Evolutionary conservation across 23 tunicate genomes (phyloP).

Genomic region (Styela clava): DNA sequence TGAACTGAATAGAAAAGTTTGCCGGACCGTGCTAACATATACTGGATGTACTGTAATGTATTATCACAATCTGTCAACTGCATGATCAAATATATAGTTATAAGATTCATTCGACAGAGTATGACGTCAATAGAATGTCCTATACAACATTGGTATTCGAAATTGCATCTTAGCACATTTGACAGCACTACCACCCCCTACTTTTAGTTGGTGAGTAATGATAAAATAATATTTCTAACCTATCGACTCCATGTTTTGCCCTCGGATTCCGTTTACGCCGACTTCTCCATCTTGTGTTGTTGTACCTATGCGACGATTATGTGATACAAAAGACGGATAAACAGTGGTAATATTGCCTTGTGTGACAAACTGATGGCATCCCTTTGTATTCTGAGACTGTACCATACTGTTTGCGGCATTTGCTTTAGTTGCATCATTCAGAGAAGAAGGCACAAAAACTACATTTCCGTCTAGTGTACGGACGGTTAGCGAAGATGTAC

Average conservation of each 20-base stretch:
- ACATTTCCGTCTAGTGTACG: not conserved
- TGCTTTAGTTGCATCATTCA: not conserved
- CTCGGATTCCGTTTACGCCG: not conserved
- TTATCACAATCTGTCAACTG: no score
- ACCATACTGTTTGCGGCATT: not conserved
- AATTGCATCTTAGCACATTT: no score
- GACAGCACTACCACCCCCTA: no score
- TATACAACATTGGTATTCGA: no score
- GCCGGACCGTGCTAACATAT: no score
- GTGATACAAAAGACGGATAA: constrained; percentile 20
- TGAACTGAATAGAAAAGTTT: no score
- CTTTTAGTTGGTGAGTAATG: no score
- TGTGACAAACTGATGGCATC: not conserved
- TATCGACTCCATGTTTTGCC: not conserved
- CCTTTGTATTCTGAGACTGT: not conserved
- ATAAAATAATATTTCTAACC: not conserved
- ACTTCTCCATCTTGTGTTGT: not conserved
- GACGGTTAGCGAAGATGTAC: not conserved
- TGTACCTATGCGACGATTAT: not conserved
- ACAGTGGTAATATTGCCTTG: constrained; percentile 13
- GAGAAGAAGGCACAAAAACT: constrained; percentile 1
- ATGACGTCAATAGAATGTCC: no score
- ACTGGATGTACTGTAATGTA: no score
- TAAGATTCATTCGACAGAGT: no score
- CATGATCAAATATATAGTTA: no score